Evolutionary conservation across 2,113 vertebrate species (phyloP), one percentile per base, ranked within the genome.

Genomic region (Baryphthengus martii): DNA sequence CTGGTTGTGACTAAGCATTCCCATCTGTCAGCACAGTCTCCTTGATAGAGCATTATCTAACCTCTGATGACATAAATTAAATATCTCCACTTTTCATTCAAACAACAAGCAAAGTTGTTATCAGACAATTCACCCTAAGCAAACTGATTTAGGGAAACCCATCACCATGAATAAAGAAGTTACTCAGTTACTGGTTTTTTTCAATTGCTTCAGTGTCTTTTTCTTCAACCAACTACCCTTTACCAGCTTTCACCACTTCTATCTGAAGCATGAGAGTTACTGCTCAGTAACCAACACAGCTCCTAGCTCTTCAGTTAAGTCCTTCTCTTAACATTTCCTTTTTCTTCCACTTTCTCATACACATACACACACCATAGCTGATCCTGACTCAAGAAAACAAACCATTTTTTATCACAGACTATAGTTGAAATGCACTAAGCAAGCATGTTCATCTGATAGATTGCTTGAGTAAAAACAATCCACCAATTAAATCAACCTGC

Each of bases 51-150:
- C 73, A 61, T 82, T 84, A 95, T 88, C 96, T 95, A 94, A 91
- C 90, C 85, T 83, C 62, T 79, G 63, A 89, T 93, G 84, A 87
- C 66, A 96, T 73, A 82, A 94, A 87, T 86, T 93, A 95, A 96
- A 95, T 52, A 91, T 49, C 62, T 62, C 31, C 40, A 74, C 67
- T 79, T 96, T 65, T 92, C 72, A 56, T 58, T 80, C 90, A 91
- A 96, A 95, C 52, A 92, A 59, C 1, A 0, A 67, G n/a, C 5
- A 45, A 91, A 91, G 47, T 55, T 79, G 45, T 84, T 93, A 90
- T 62, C 79, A 75, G 81, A 85, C 39, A 92, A 80, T 55, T 79
- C 11, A 1, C 49, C 72, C 76, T 58, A 52, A 83, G 71, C 71
- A 95, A 96, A 92, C 56, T 44, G 39, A 86, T 86, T 88, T 56